Evolutionary conservation across 2,888 invertebrate genomes (phyloP).

Genomic region (Drosophila atripex): DNA sequence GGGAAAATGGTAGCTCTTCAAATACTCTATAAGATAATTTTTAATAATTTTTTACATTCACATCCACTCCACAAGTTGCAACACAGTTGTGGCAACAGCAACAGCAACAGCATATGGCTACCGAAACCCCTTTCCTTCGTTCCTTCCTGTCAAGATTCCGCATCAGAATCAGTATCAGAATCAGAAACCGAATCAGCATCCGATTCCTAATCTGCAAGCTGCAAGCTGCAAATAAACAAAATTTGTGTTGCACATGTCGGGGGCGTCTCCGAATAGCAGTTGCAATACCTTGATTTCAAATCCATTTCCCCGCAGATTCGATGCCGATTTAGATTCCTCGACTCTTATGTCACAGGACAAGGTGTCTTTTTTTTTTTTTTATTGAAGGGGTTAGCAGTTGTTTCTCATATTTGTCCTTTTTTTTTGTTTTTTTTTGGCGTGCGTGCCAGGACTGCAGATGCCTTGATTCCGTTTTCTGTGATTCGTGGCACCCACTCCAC

Average conservation of each 20-base stretch:
- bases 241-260: slow-evolving; percentile 68
- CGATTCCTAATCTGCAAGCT: slow-evolving; percentile 31
- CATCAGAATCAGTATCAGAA: slow-evolving; percentile 1
- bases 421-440: slow-evolving; percentile 43
- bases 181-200: slow-evolving; percentile 2
- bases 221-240: slow-evolving; percentile 42
- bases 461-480: slow-evolving; percentile 44
- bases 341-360: slow-evolving; percentile 46
- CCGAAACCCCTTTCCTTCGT: slow-evolving; percentile 6
- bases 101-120: slow-evolving; percentile 8
- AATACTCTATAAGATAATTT: no score
- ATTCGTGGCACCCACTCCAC: slow-evolving; percentile 2
- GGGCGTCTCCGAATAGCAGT: slow-evolving; percentile 73
- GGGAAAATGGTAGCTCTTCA: no score
- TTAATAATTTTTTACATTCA: neutral
- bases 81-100: slow-evolving; percentile 22
- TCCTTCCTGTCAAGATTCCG: slow-evolving; percentile 14
- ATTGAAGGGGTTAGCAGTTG: slow-evolving; percentile 63
- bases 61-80: slow-evolving; percentile 3
- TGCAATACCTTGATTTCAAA: slow-evolving; percentile 63
- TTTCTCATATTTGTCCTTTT: slow-evolving; percentile 59
- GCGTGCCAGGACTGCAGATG: slow-evolving; percentile 70
- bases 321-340: slow-evolving; percentile 17
- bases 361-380: slow-evolving; percentile 54
- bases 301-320: slow-evolving; percentile 23